These are phyloP conservation scores for Nothoprocta pentlandii DNA, from an alignment of 2,113 vertebrate genomes.

Conservation along the genomic window DNA sequence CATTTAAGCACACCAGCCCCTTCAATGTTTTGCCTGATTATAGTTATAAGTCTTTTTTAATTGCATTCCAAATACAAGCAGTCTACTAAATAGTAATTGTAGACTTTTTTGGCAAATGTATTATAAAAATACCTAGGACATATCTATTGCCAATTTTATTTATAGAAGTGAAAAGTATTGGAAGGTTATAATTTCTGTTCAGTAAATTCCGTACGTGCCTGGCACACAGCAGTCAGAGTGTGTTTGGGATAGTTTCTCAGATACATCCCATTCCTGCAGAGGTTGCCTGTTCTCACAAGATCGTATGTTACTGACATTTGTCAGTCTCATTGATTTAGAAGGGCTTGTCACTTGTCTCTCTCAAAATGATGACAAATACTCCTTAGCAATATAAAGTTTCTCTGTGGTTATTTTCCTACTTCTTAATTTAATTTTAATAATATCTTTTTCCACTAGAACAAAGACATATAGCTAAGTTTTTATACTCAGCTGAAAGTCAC, in stretches of 20 bases:
- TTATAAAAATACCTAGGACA: not conserved
- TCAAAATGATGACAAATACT: not conserved
- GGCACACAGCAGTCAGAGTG: not conserved
- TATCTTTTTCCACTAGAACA: not conserved
- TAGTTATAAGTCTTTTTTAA: not conserved
- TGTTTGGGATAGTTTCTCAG: not conserved
- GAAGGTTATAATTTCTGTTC: not conserved
- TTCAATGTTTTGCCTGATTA: not conserved
- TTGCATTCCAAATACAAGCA: not conserved
- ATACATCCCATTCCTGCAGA: not conserved
- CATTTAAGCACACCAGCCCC: not conserved
- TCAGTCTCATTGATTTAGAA: not conserved
- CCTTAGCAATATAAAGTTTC: not conserved
- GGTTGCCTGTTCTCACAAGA: not conserved
- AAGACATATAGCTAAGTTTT: not conserved
- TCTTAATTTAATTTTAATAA: not conserved
- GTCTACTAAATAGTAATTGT: not conserved
- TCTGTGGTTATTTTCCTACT: not conserved
- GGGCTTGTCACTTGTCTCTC: not conserved
- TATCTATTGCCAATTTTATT: not conserved
- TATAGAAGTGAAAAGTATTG: not conserved
- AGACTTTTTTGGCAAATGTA: not conserved
- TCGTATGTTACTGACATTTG: not conserved
- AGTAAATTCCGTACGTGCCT: not conserved
- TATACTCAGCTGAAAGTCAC: not conserved